Base-by-base conservation (phyloP, 2,888 invertebrate species). In the Trachelus stipa region DNA sequence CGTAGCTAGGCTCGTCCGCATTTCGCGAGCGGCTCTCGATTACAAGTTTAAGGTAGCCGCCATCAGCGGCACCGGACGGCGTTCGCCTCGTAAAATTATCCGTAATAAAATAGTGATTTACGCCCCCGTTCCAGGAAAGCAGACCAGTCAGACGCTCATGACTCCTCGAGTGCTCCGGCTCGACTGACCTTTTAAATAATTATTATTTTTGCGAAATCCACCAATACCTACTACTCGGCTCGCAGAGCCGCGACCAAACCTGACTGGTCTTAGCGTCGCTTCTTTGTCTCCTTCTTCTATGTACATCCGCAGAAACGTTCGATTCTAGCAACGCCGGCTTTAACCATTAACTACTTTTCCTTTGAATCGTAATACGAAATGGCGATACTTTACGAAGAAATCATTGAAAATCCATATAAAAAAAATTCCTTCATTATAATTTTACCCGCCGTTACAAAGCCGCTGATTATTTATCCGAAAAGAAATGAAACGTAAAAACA, bases 61-160 rank as follows among this genome's bases (percentile, higher is more conserved):
- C 82, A 82, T 81, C 82, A 82, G 83, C 84, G 83, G 84, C 80
- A 80, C 77, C 77, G 79, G 79, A 73, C 78, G 79, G 76, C 79
- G 79, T 78, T 77, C 86, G 86, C 85, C 87, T 90, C 90, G 88
- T 90, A 90, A 90, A 90, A 90, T 90, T 90, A 90, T 90, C 90
- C 85, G 89, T 87, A 89, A 78, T 78, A 78, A 78, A 78, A 78
- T 78, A 34, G 68, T 78, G 78, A 78, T 78, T 78, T 78, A 78
- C 78, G 78, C 78, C 71, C 78, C 73, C 75, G 80, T 83, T 90
- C 90, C 87, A 81, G 85, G 90, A 90, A 90, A 84, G 83, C 80
- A 84, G 81, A 82, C 86, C 87, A 84, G 83, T 85, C 84, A 82
- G 87, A 87, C 83, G 82, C 80, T 82, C 79, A 77, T 81, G 79